phyloP scores from a whole-genome alignment of 2,797 vertebrate genomes.

The Scolopax rusticola region DNA sequence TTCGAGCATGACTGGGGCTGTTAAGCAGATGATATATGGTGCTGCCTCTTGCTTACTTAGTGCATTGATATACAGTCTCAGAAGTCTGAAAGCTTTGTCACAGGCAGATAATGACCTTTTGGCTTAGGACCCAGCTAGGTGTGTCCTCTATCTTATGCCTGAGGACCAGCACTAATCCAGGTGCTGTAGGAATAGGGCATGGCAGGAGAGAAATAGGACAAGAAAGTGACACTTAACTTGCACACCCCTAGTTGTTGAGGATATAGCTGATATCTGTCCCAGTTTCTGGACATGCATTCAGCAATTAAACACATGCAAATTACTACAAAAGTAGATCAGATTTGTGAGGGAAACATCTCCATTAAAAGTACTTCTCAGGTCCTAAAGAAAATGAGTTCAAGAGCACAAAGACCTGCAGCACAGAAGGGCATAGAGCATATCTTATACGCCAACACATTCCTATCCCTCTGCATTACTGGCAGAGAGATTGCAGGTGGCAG shows the following conservation, averaged over 20 bases:
- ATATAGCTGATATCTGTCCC: slow-evolving; percentile 22
- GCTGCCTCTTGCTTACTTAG: neutral
- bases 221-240: neutral
- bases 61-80: neutral
- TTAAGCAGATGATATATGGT: neutral
- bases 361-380: slow-evolving; percentile 5
- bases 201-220: slow-evolving; percentile 39
- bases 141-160: neutral
- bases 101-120: neutral
- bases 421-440: neutral
- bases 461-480: neutral
- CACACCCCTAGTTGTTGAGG: neutral
- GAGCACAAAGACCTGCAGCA: neutral
- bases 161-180: neutral
- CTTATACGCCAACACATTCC: neutral
- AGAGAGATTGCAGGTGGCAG: neutral
- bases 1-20: neutral
- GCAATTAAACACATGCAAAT: slow-evolving; percentile 69
- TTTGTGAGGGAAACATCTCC: neutral
- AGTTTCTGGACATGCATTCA: slow-evolving; percentile 45
- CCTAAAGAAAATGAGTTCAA: slow-evolving; percentile 45
- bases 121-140: neutral
- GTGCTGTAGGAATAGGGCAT: neutral
- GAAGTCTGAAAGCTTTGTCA: neutral
- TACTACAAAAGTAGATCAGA: slow-evolving; percentile 61